These are phyloP conservation scores for Habropoda laboriosa DNA, from an alignment of 1,140 invertebrate species.

Conservation along the genomic window DNA sequence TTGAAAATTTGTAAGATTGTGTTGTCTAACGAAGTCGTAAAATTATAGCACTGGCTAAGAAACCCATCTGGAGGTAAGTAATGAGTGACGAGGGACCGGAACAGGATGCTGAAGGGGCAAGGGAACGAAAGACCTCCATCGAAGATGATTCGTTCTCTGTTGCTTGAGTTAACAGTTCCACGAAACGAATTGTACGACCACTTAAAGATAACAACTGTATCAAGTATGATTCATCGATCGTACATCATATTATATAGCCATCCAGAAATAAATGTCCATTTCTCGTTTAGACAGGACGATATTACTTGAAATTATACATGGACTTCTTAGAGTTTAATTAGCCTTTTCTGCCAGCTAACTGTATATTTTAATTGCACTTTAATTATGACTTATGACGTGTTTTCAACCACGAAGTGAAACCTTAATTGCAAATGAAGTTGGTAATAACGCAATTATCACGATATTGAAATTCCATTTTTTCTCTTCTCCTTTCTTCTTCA, in stretches of 20 bases:
- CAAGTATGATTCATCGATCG: slow-evolving; percentile 17
- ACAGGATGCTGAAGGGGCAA: slow-evolving; percentile 16
- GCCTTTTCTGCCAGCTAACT: no score
- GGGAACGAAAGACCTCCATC: slow-evolving; percentile 12
- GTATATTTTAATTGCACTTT: no score
- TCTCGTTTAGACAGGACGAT: background rate
- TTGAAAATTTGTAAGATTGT: slow-evolving; percentile 7
- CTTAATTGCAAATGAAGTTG: no score
- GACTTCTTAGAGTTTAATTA: no score
- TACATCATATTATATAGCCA: background rate
- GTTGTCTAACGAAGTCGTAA: no score
- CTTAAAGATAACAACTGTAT: slow-evolving; percentile 28
- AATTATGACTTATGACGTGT: no score
- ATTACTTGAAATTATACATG: background rate
- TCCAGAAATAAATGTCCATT: background rate
- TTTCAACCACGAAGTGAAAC: no score
- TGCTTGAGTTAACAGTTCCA: slow-evolving; percentile 37
- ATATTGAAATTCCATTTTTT: no score
- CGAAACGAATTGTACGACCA: slow-evolving; percentile 31
- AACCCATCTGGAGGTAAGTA: slow-evolving; percentile 49
- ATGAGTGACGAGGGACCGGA: slow-evolving; percentile 54
- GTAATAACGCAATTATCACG: no score
- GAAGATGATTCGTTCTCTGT: slow-evolving; percentile 26
- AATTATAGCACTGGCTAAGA: background rate
- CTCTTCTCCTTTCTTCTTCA: no score